Base-by-base conservation (phyloP, 1,140 invertebrate genomes). In the Phortica variegata region DNA sequence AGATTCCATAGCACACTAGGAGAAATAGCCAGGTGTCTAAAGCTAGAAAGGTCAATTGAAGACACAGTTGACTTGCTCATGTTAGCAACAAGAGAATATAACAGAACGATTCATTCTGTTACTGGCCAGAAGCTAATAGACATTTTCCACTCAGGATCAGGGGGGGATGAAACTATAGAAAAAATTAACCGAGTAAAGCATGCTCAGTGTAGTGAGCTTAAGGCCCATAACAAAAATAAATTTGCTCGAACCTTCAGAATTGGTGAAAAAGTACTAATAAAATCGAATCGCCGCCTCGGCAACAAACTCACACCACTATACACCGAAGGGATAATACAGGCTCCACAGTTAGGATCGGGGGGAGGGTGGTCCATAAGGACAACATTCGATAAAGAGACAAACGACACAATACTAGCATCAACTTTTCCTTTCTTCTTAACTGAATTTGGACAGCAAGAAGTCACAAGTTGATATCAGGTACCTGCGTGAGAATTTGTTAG, bases 71-170 rank as follows among this genome's bases (percentile, higher is more conserved):
- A 55, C 15, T 23, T 51, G 2, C 44, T 49, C 13, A 29, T 56
- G 17, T 19, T 17, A 18, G 48, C 45, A 9, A 45, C 39, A 2
- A 34, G 26, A 18, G 42, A 43, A 31, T 48, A 56, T 39, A 56
- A 56, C 19, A 31, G 38, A 40, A 44, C 40, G 10, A 47, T 56
- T 16, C 54, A 48, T 31, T 56, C 54, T 17, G 47, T 48, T 8
- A 48, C 38, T 6, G 23, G 31, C 12, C 15, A 36, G 12, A 41
- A 17, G 33, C 47, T 48, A 5, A 55, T 55, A 18, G 53, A 51
- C 7, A 36, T 51, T 15, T 6, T 47, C 18, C 52, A 46, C 13
- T 15, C 41, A 18, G 26, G 20, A 7, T 15, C 48, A 9, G 15
- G 2, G 9, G 54, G 52, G 12, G 18, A 32, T n/a, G n/a, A 20